A percentile compares a stretch with the other conserved stretches of the same genome.
Evolutionary conservation across 2,888 invertebrate species (phyloP).

Genomic region (Rotaria macrura): DNA sequence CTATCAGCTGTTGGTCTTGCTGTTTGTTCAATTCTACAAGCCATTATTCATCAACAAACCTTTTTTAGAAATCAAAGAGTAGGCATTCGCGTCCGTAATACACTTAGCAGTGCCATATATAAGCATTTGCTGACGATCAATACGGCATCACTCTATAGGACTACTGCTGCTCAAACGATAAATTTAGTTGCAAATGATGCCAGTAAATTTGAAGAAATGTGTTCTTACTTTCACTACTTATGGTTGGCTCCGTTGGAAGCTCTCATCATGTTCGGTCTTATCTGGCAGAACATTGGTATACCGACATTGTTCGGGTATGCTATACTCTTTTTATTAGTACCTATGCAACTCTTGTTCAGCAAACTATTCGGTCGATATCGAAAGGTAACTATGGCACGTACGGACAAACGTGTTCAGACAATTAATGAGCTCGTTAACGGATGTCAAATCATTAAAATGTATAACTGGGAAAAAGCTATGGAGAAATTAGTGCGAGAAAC

Average conservation of each 20-base stretch:
- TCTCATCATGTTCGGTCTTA: not conserved
- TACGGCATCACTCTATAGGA: not conserved
- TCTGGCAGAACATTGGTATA: not conserved
- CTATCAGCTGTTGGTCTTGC: not conserved
- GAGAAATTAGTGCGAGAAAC: constrained; percentile 49
- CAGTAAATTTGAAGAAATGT: not conserved
- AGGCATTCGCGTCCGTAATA: not conserved
- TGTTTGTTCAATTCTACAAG: not conserved
- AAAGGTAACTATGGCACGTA: not conserved
- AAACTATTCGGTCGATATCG: not conserved
- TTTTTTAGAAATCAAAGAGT: not conserved
- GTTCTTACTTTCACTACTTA: not conserved
- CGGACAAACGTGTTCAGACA: constrained; percentile 72
- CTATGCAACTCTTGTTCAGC: not conserved
- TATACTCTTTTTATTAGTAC: not conserved
- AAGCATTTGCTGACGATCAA: not conserved
- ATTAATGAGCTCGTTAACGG: constrained; percentile 89
- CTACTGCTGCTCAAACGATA: not conserved
- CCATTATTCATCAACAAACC: not conserved
- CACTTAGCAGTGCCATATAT: not conserved
- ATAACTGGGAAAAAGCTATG: constrained; percentile 84
- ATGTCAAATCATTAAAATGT: constrained; percentile 91
- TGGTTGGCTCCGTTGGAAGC: not conserved
- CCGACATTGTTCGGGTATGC: not conserved
- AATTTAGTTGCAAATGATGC: not conserved